Evolutionary conservation across 1,140 invertebrate genomes (phyloP), one percentile per base, ranked within the genome.

Genomic region (Cydia strobilella): DNA sequence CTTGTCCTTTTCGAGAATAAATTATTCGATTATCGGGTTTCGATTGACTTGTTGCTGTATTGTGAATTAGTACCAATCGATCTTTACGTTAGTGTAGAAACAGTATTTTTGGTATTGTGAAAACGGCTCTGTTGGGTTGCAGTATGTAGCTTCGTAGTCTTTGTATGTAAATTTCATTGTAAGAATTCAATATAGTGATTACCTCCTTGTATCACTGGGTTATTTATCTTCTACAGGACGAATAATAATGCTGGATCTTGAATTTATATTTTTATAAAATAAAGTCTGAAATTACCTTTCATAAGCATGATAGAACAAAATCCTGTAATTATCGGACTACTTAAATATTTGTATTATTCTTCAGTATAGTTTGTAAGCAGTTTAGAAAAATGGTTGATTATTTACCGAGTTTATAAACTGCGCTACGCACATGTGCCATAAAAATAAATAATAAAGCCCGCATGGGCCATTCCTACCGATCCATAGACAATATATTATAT

Each of bases 91-190:
- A 83, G 84, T 79, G 74, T 90, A 88, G 85, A 86, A 87, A 74
- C 89, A 92, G 90, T 90, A 91, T 90, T 90, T 90, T 89, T 78
- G 83, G 80, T 86, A 89, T 87, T 84, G 84, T 89, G 81, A 84
- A 84, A 83, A 76, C 78, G 76, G 71, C 82, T 86, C 82, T 87
- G 51, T 18, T 54, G 51, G 77, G 79, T 86, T 86, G 80, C 84
- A 88, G 84, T 89, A 85, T 84, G 83, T 90, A 89, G 86, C 86
- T 90, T 86, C 85, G 84, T 89, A 89, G 84, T 87, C 87, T 79
- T 90, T 89, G 80, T 86, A 86, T 83, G 77, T 80, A 84, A 84
- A 87, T 88, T 85, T 76, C 76, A 77, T 80, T 79, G 75, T 87
- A 88, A 86, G 81, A 79, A 81, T 81, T 79, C 79, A 81, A 74